Base-by-base conservation (phyloP, 2,888 invertebrate genomes). In the Mesorhabditis sp. region DNA sequence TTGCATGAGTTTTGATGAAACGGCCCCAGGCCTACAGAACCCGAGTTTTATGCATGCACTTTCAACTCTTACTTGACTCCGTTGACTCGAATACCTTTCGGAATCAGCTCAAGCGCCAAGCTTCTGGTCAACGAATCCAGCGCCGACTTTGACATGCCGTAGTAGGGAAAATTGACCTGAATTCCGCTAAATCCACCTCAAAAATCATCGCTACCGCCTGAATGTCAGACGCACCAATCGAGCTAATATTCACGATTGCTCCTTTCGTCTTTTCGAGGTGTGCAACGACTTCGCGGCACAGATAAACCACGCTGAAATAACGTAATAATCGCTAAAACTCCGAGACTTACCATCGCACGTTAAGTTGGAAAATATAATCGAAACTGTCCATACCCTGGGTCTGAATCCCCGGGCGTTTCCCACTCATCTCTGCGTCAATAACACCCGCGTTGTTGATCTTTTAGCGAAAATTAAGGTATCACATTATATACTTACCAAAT, bases 391-490 rank as follows among this genome's bases (percentile, higher is more conserved):
- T 10, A 2, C n/a, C 58, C n/a, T 50, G 58, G n/a, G 58, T 2
- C 10, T 13, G 1, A n/a, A 50, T 13, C 7, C 58, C 58, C 2
- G 58, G 58, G 7, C n/a, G 58, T 50, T 50, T 2, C 58, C 58
- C 58, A 10, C 10, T 13, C 7, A 50, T 13, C 7, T 50, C 58
- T 1, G 2, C 58, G n/a, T 50, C 58, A 50, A 10, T 50, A 10
- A 50, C 58, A 13, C 58, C 58, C 7, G 58, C 58, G n/a, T 50
- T 50, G 58, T 50, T 50, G 58, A 50, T 50, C 58, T 50, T 13
- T 13, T 13, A 2, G 2, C n/a, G 2, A 50, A 13, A 13, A 2
- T 50, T 13, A n/a, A 50, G 7, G n/a, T 13, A 10, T 13, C 7
- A 50, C 10, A 1, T 13, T 13, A 50, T 10, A 10, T 0, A 2